Percentiles rank a stretch among this genome's conserved stretches.
phyloP scores from a whole-genome alignment of 2,797 vertebrate genomes.

The Gobionotothen gibberifrons region DNA sequence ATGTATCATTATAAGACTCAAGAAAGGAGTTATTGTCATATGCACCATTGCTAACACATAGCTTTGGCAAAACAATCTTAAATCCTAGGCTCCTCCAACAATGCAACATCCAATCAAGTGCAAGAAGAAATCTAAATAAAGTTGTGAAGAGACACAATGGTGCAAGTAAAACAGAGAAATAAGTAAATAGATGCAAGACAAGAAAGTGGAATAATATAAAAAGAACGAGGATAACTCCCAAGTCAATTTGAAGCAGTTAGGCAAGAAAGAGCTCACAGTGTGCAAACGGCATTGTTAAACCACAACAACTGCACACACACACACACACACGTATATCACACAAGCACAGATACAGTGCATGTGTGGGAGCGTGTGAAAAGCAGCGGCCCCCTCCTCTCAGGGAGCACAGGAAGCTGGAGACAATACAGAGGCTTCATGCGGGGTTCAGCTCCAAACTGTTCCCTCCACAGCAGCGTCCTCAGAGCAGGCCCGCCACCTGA shows the following conservation, averaged over 20 bases:
- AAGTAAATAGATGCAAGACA: too few species aligned
- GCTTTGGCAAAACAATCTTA: too few species aligned
- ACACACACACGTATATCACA: conserved; percentile 28
- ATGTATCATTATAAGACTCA: conserved; percentile 43
- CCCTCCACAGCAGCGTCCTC: conserved; percentile 60
- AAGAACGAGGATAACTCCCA: conserved; percentile 39
- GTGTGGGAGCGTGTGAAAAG: conserved; percentile 86
- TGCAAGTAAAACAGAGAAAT: too few species aligned
- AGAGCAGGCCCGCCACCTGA: conserved; percentile 65
- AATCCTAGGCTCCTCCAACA: too few species aligned
- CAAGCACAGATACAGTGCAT: conserved; percentile 50
- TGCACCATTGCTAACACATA: too few species aligned
- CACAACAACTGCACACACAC: conserved; percentile 13
- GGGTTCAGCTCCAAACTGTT: conserved; percentile 78
- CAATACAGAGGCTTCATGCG: conserved; percentile 87
- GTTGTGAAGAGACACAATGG: too few species aligned
- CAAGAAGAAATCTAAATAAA: too few species aligned
- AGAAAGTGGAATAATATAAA: conserved; percentile 34
- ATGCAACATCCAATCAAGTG: too few species aligned
- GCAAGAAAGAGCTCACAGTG: conserved; percentile 27
- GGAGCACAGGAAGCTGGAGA: conserved; percentile 87
- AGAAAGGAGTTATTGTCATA: too few species aligned
- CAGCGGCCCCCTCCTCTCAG: conserved; percentile 82
- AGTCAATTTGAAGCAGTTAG: conserved; percentile 26
- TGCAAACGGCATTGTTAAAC: conserved; percentile 49